Evolutionary conservation across 2,888 invertebrate species (phyloP), one percentile per base, ranked within the genome.

Genomic region (Orthosia incerta): DNA sequence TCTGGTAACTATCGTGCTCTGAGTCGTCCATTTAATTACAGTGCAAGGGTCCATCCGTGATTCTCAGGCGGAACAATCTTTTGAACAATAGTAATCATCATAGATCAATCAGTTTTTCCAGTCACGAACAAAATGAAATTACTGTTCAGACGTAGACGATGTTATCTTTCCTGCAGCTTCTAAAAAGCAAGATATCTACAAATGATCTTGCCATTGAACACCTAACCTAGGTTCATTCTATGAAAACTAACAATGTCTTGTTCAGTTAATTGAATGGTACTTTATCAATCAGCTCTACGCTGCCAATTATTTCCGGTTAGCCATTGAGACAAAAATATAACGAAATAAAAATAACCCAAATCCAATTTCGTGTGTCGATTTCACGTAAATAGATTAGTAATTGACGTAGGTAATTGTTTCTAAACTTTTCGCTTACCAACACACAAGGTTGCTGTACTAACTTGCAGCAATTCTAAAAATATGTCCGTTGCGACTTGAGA

Each of bases 51-150:
- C 71, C 65, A 75, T 88, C 87, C 86, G 88, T 88, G 87, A 80
- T 88, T 85, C 83, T 85, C 84, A 80, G 67, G 79, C 82, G 79
- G 85, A 91, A 89, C 88, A 87, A 87, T 82, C 77, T 86, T 83
- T 83, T 82, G 79, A 86, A 90, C 89, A 91, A 89, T 90, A 81
- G 86, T 86, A 91, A 72, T 75, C 31, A 92, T 90, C 90, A 89
- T 78, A 82, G 79, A 81, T 82, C 85, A 85, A 88, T 91, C 88
- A 87, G 79, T 76, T 83, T 86, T 88, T 89, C 89, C 87, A 88
- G 90, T 90, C 93, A 92, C 93, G 92, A 91, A 91, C 87, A 69
- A 85, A 81, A 87, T 88, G 86, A 89, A 89, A 91, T 88, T 86
- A 84, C 88, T 84, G 79, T 82, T 72, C 74, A 79, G 76, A 80